Conservation (phyloP, 2,888 invertebrate species). For the Drosophila birchii region DNA sequence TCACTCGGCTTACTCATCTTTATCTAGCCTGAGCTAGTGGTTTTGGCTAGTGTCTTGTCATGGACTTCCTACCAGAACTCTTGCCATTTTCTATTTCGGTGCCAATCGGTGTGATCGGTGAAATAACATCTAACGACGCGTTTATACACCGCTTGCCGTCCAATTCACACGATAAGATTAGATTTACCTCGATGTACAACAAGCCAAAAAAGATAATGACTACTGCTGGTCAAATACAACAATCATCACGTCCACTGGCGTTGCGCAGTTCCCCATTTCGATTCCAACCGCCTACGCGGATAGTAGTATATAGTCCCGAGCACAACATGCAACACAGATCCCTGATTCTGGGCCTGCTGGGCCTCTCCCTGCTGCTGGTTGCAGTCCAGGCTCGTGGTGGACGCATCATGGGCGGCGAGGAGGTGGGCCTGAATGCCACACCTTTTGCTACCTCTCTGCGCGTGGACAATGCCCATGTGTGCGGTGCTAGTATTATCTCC, state of each 20-base stretch:
- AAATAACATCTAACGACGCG: constrained; percentile 30
- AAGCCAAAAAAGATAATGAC: constrained; percentile 47
- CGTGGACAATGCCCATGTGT: constrained; percentile 73
- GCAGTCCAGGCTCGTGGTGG: constrained; percentile 14
- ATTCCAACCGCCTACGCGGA: constrained; percentile 14
- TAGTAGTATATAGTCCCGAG: no score
- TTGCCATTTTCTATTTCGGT: constrained; percentile 12
- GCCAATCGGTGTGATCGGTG: constrained; percentile 32
- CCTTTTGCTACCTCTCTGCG: constrained; percentile 83
- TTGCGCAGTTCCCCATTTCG: constrained; percentile 35
- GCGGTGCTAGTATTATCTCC: constrained; percentile 79
- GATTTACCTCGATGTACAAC: constrained; percentile 48
- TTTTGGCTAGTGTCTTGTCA: constrained; percentile 22
- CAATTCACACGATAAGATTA: constrained; percentile 68
- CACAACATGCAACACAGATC: constrained; percentile 23
- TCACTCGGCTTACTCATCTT: constrained; percentile 35
- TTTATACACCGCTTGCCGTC: constrained; percentile 5
- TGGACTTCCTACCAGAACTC: constrained; percentile 7
- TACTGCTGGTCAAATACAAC: background rate
- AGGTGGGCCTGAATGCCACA: constrained; percentile 73
- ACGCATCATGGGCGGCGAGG: constrained; percentile 81
- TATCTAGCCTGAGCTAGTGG: background rate
- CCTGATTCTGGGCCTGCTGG: constrained; percentile 15
- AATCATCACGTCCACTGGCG: constrained; percentile 24
- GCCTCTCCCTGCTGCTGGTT: constrained; percentile 5